These are phyloP conservation scores for Diphyllodes magnificus DNA, from an alignment of 2,113 vertebrate genomes.

Conservation along the genomic window DNA sequence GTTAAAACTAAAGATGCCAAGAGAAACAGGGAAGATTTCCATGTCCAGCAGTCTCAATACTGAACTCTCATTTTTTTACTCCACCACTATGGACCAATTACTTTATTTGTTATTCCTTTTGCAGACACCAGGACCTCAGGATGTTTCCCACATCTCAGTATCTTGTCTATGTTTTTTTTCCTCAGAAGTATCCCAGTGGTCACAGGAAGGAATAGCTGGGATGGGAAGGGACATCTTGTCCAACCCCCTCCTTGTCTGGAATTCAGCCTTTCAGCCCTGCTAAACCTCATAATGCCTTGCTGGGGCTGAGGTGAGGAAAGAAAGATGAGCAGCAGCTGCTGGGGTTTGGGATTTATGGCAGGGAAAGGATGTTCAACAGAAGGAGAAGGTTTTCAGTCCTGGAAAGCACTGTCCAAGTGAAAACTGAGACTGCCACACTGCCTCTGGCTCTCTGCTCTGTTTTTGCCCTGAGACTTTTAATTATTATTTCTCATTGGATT, in stretches of 20 bases:
- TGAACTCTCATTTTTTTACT: background rate
- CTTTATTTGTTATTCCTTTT: background rate
- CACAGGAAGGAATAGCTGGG: background rate
- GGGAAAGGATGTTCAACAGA: slow-evolving; percentile 13
- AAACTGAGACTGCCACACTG: slow-evolving; percentile 70
- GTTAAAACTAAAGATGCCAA: background rate
- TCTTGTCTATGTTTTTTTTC: background rate
- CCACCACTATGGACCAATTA: fast-evolving
- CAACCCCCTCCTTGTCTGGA: background rate
- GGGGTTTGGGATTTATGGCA: slow-evolving; percentile 43
- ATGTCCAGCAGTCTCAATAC: background rate
- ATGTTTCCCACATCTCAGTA: background rate
- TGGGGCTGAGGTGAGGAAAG: background rate
- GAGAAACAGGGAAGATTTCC: background rate
- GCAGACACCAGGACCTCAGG: background rate
- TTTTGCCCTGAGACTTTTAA: slow-evolving; percentile 1
- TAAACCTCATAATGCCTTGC: background rate
- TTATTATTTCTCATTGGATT: background rate
- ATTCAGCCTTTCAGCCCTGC: background rate
- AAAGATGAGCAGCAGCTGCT: background rate
- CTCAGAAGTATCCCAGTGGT: background rate
- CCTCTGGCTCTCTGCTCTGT: slow-evolving; percentile 37
- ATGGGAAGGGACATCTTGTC: background rate
- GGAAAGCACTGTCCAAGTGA: slow-evolving; percentile 47
- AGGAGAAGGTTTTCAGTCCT: slow-evolving; percentile 55